phyloP scores from a whole-genome alignment of 2,113 vertebrate genomes.

The Grus americana region DNA sequence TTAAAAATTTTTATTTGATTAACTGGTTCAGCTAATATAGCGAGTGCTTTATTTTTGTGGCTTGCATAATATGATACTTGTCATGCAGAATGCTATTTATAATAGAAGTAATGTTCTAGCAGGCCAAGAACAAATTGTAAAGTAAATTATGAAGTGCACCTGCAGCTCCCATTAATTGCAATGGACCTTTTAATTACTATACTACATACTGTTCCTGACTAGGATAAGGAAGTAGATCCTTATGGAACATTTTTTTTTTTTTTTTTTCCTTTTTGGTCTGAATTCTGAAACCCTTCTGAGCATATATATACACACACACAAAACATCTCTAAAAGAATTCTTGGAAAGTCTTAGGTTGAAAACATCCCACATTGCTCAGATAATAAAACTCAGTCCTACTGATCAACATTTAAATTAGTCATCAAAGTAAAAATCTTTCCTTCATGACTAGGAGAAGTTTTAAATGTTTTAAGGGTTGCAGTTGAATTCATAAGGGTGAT shows the following conservation, averaged over 20 bases:
- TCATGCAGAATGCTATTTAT: neutral
- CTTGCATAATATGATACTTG: neutral
- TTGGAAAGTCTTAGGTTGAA: neutral
- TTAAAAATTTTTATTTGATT: constrained; percentile 16
- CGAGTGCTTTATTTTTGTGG: neutral
- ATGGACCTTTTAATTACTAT: neutral
- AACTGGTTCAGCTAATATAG: neutral
- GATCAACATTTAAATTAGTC: constrained; percentile 4
- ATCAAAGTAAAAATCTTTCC: constrained; percentile 1
- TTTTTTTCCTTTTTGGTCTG: neutral
- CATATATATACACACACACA: no score
- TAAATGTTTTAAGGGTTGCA: neutral
- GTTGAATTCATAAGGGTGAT: constrained; percentile 20
- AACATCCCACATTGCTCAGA: neutral
- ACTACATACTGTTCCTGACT: neutral
- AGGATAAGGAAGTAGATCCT: neutral
- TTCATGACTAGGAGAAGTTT: neutral
- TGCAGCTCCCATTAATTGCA: neutral
- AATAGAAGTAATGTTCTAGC: neutral
- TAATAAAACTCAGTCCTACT: neutral
- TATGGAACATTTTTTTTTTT: neutral
- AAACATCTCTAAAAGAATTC: neutral
- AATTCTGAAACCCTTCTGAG: neutral
- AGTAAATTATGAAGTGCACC: neutral
- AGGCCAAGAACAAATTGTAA: neutral